Evolutionary conservation across 2,797 vertebrate species (phyloP), one percentile per base, ranked within the genome.

Genomic region (Ctenosaura bakeri): DNA sequence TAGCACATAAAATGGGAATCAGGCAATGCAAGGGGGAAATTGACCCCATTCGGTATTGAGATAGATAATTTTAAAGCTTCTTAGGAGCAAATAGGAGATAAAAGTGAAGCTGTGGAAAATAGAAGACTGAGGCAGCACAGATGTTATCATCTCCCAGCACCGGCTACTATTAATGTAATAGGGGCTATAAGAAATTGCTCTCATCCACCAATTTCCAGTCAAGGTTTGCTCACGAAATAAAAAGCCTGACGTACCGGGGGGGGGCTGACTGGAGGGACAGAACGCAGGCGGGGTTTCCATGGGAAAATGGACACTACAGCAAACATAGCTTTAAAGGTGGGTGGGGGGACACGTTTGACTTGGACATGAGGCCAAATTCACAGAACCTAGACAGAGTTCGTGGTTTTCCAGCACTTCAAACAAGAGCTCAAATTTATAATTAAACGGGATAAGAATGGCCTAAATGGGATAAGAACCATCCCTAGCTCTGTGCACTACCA

Each of bases 51-150:
- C 83, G 0, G 3, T 26, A 84, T 0, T 0, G 77, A 88, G 83
- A 89, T 0, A 56, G 69, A 79, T 69, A 93, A 94, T 64, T 90
- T 71, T 88, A 91, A 86, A 77, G 86, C 3, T 38, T 73, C 89
- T 88, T 92, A 85, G 90, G 69, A 94, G 85, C 35, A 64, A 93
- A 91, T 14, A 86, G 80, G 87, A 93, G 92, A 91, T 79, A 83
- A 93, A 88, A 92, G 91, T 42, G 88, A 89, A 93, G 50, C 83
- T 1, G 16, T 9, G 82, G 42, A 14, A 87, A 94, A 91, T 13
- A 80, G 85, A 92, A 94, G 20, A 50, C 3, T 22, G 84, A 4
- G 88, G 86, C 26, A 89, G 0, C 50, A 16, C 64, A 91, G 88
- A 54, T 1, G 0, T 74, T 52, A 80, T 26, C 89, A 54, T 2